Percentiles rank a stretch among this genome's conserved stretches.
phyloP scores from a whole-genome alignment of 2,888 invertebrate genomes.

The Muschampia plurimacula region DNA sequence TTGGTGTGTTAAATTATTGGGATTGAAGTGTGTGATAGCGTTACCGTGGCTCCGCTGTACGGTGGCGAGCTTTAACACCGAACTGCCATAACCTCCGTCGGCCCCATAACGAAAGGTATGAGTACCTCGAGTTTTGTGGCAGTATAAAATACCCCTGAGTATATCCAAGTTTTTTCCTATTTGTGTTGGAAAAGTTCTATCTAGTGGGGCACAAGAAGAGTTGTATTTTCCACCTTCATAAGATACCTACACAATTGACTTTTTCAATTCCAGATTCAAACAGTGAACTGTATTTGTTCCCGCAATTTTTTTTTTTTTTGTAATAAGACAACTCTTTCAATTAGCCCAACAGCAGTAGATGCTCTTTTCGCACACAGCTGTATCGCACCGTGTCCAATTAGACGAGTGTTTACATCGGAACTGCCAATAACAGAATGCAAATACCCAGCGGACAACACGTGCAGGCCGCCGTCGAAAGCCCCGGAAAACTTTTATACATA shows the following conservation, averaged over 20 bases:
- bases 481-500: conserved; percentile 55
- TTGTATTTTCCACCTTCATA: too few species aligned
- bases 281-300: neutral
- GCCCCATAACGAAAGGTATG: too few species aligned
- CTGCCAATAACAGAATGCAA: conserved; percentile 76
- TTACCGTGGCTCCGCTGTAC: too few species aligned
- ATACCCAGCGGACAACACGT: conserved; percentile 68
- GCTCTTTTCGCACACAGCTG: conserved; percentile 14
- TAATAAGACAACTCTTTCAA: neutral
- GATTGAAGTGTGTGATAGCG: too few species aligned
- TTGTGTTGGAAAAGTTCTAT: too few species aligned
- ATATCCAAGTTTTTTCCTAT: too few species aligned
- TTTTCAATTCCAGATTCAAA: neutral
- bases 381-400: conserved; percentile 64
- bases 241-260: neutral
- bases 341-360: conserved; percentile 44
- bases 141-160: too few species aligned
- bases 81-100: too few species aligned
- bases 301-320: neutral
- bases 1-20: too few species aligned
- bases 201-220: too few species aligned
- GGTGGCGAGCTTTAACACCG: too few species aligned
- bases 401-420: conserved; percentile 73
- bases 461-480: conserved; percentile 39
- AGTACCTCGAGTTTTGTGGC: too few species aligned